phyloP scores from a whole-genome alignment of 2,888 invertebrate genomes.

The Serripes groenlandicus region DNA sequence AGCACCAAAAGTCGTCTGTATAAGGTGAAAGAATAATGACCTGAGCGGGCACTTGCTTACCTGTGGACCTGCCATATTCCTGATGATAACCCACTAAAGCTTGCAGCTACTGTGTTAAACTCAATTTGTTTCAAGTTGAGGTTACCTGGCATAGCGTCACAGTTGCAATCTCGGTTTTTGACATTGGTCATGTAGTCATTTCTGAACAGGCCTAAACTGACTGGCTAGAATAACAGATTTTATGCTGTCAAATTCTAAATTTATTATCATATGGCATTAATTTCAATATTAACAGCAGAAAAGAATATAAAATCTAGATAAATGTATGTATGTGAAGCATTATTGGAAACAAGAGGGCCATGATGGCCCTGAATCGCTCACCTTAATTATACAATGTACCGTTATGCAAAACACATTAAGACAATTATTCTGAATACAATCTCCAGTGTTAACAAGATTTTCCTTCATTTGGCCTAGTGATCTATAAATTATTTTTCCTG shows the following conservation, averaged over 20 bases:
- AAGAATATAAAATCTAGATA: not conserved
- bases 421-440: too few species aligned
- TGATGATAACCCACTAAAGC: slow-evolving; percentile 96
- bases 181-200: slow-evolving; percentile 96
- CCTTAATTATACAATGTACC: too few species aligned
- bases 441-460: too few species aligned
- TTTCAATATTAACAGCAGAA: too few species aligned
- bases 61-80: slow-evolving; percentile 92
- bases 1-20: too few species aligned
- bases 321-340: not conserved
- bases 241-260: too few species aligned
- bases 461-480: too few species aligned
- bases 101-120: slow-evolving; percentile 98
- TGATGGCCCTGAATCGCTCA: not conserved
- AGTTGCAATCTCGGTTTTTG: slow-evolving; percentile 42
- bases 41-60: too few species aligned
- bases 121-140: slow-evolving; percentile 94
- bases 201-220: slow-evolving; percentile 94
- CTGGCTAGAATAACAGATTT: slow-evolving; percentile 87
- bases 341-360: not conserved
- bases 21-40: too few species aligned
- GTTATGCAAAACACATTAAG: too few species aligned
- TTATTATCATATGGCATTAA: too few species aligned
- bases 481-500: too few species aligned
- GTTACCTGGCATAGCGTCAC: slow-evolving; percentile 17